Evolutionary conservation across 1,140 invertebrate genomes (phyloP).

Genomic region (Drosophila seguyi): DNA sequence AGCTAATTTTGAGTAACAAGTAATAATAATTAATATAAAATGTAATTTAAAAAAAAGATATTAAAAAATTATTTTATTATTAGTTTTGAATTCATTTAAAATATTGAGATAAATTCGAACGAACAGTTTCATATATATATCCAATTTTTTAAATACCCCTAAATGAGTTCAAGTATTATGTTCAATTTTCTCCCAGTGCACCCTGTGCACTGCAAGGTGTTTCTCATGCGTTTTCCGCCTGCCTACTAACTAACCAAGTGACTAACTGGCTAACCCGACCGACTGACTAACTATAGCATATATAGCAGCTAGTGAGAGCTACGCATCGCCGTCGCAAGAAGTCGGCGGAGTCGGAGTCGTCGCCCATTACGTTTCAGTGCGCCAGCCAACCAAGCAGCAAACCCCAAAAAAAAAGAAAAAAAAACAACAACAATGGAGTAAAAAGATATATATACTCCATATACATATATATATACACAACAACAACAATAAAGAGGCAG

Average conservation of each 20-base stretch:
- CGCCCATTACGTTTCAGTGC: constrained; percentile 81
- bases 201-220: constrained; percentile 19
- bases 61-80: no score
- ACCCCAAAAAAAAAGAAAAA: constrained; percentile 42
- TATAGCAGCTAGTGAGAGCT: constrained; percentile 29
- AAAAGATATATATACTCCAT: constrained; percentile 9
- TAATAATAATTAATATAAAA: no score
- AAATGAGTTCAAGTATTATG: no score
- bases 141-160: no score
- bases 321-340: constrained; percentile 47
- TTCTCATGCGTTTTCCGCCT: constrained; percentile 31
- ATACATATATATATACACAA: constrained; percentile 3
- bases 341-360: constrained; percentile 68
- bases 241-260: constrained; percentile 19
- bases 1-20: no score
- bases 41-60: no score
- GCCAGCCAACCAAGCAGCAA: constrained; percentile 78
- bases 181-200: constrained; percentile 22
- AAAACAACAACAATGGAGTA: not conserved
- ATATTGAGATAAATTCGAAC: no score
- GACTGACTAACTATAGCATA: constrained; percentile 1
- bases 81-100: no score
- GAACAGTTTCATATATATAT: no score
- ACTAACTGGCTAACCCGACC: constrained; percentile 6
- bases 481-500: constrained; percentile 40